Base-by-base conservation (phyloP, 2,113 vertebrate species). In the Hyla sarda region DNA sequence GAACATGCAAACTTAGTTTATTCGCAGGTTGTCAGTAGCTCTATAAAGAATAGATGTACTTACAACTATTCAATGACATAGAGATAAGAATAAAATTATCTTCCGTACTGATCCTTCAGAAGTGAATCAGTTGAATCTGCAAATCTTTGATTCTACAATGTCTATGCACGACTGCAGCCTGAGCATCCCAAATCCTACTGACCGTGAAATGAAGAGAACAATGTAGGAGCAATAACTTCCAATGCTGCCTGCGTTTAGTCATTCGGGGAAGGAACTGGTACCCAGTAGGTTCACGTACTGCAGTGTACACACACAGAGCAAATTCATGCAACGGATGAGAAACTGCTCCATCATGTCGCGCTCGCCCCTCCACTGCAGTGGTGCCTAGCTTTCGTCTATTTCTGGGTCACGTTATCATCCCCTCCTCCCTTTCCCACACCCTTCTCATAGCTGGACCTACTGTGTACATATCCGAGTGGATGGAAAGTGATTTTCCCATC, bases 351-450 rank as follows among this genome's bases (percentile, higher is more conserved):
- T 84, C 56, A 84, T 77, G 54, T 12, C 21, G 10, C 23, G 69
- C 47, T 50, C 19, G 65, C 71, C 58, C 23, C 52, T n/a, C 75
- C 30, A 62, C 77, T 80, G 82, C 82, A 58, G 71, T 56, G 32
- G 47, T 60, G n/a, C 30, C 17, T 19, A 5, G 19, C 69, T 23
- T 62, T 23, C 19, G 17, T 72, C 19, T 83, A 41, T 60, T 74
- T 54, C 69, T 75, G 71, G 82, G 52, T 45, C 72, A 72, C 50
- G 50, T 73, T 48, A 8, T 34, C 80, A 41, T 71, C 82, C 37
- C 50, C 82, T 83, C 82, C 69, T 74, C 54, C 69, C 9, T 37
- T 65, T 60, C 72, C 83, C 83, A 65, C 83, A 84, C 83, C 83
- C 83, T 76, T 84, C 82, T 84, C 72, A 47, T 45, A 23, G 83